Percentiles rank a stretch among this genome's conserved stretches.
phyloP scores from a whole-genome alignment of 2,888 invertebrate species.

The Nomada ferruginata region DNA sequence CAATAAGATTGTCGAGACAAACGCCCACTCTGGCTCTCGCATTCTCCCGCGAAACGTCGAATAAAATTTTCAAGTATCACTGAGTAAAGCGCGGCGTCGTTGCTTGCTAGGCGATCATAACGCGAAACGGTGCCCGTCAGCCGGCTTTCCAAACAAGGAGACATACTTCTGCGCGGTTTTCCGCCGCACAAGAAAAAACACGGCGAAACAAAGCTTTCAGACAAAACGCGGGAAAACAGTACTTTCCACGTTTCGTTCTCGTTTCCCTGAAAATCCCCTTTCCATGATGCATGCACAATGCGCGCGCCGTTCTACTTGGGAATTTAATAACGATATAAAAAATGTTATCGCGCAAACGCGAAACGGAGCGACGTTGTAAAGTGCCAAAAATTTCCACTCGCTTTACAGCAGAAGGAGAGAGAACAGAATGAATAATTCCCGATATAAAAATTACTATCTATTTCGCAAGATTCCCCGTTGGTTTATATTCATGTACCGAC shows the following conservation, averaged over 20 bases:
- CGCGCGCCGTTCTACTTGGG: not conserved
- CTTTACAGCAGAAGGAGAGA: not conserved
- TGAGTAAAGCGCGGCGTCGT: constrained; percentile 27
- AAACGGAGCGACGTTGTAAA: not conserved
- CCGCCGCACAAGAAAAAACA: constrained; percentile 36
- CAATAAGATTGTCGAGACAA: constrained; percentile 20
- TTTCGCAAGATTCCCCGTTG: too few relatives aligned
- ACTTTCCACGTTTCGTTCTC: constrained; percentile 50
- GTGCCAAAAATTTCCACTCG: not conserved
- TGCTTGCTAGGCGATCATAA: constrained; percentile 35
- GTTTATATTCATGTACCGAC: too few relatives aligned
- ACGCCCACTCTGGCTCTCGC: not conserved
- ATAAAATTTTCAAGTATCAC: constrained; percentile 50
- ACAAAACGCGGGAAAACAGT: constrained; percentile 53
- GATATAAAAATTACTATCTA: too few relatives aligned
- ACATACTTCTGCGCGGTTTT: constrained; percentile 28
- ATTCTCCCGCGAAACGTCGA: not conserved
- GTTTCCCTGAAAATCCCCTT: constrained; percentile 22
- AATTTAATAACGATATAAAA: constrained; percentile 42
- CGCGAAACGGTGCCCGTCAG: constrained; percentile 34
- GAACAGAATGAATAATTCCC: too few relatives aligned
- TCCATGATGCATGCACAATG: not conserved
- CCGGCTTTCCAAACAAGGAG: constrained; percentile 23
- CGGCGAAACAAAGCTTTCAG: constrained; percentile 53
- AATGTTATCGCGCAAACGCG: not conserved